Evolutionary conservation across 1,140 invertebrate species (phyloP).

Genomic region (Drosophila bocqueti): DNA sequence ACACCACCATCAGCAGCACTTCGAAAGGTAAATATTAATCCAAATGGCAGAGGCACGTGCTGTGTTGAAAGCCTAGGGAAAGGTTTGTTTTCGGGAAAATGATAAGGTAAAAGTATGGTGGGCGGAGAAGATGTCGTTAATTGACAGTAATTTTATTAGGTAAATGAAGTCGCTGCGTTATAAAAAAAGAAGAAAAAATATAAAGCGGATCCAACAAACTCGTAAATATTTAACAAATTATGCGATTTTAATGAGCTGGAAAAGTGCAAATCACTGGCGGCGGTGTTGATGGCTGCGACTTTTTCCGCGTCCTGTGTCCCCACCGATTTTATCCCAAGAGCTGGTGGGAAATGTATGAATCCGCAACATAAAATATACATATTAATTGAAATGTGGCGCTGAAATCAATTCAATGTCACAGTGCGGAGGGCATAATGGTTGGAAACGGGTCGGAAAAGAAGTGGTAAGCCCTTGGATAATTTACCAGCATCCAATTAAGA

Average conservation of each 20-base stretch:
- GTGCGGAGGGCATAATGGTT: slow-evolving; percentile 29
- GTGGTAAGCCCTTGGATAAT: slow-evolving; percentile 4
- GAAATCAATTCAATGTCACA: slow-evolving; percentile 34
- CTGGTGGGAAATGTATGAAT: slow-evolving; percentile 28
- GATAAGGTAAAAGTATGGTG: neutral
- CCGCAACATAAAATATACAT: slow-evolving; percentile 13
- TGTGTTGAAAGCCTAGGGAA: slow-evolving; percentile 7
- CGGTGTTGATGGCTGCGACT: neutral
- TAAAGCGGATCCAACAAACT: slow-evolving; percentile 47
- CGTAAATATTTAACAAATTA: slow-evolving; percentile 83
- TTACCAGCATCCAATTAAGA: slow-evolving; percentile 12
- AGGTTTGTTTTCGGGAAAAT: slow-evolving; percentile 5
- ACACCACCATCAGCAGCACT: slow-evolving; percentile 8
- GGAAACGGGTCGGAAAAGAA: slow-evolving; percentile 8
- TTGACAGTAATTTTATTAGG: slow-evolving; percentile 83
- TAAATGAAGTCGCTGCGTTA: slow-evolving; percentile 57
- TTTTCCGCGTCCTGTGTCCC: slow-evolving; percentile 29
- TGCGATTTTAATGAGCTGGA: slow-evolving; percentile 81
- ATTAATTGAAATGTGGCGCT: slow-evolving; percentile 42
- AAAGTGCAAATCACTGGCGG: slow-evolving; percentile 79
- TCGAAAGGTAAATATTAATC: slow-evolving; percentile 77
- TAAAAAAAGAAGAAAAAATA: neutral
- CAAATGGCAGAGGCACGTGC: slow-evolving; percentile 56
- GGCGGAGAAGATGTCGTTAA: slow-evolving; percentile 46
- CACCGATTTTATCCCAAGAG: slow-evolving; percentile 3